phyloP scores from a whole-genome alignment of 2,888 invertebrate species.

The Sarcophaga rosellei region DNA sequence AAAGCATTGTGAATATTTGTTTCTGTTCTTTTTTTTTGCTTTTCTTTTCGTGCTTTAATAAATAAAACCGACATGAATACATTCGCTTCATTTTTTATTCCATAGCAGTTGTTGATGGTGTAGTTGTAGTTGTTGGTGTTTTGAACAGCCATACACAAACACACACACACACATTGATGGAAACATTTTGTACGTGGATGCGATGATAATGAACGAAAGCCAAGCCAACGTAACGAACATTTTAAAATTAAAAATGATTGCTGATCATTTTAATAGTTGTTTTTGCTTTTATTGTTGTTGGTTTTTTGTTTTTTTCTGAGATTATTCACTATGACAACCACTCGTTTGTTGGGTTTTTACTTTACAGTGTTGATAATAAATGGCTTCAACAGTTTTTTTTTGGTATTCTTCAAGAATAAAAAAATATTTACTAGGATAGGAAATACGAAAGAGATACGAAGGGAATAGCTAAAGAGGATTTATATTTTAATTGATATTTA shows the following conservation, averaged over 20 bases:
- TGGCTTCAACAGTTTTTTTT: background rate
- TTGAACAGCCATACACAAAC: slow-evolving; percentile 66
- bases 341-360: background rate
- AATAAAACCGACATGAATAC: slow-evolving; percentile 46
- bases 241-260: slow-evolving; percentile 58
- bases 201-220: slow-evolving; percentile 32
- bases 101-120: too few relatives aligned
- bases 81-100: slow-evolving; percentile 55
- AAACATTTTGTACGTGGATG: slow-evolving; percentile 11
- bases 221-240: background rate
- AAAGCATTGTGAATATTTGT: slow-evolving; percentile 70
- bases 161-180: slow-evolving; percentile 35
- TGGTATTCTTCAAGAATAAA: background rate
- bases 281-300: slow-evolving; percentile 1
- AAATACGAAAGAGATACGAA: too few relatives aligned
- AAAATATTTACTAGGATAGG: too few relatives aligned
- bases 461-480: too few relatives aligned
- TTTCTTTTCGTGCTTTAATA: slow-evolving; percentile 14
- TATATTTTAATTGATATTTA: too few relatives aligned
- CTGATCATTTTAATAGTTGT: slow-evolving; percentile 13
- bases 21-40: slow-evolving; percentile 36
- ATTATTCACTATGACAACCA: slow-evolving; percentile 31
- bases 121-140: slow-evolving; percentile 40
- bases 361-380: background rate
- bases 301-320: background rate